A percentile compares a stretch with the other conserved stretches of the same genome.
These are phyloP conservation scores for Danio choprae DNA, from an alignment of 2,797 vertebrate genomes.

Conservation along the genomic window DNA sequence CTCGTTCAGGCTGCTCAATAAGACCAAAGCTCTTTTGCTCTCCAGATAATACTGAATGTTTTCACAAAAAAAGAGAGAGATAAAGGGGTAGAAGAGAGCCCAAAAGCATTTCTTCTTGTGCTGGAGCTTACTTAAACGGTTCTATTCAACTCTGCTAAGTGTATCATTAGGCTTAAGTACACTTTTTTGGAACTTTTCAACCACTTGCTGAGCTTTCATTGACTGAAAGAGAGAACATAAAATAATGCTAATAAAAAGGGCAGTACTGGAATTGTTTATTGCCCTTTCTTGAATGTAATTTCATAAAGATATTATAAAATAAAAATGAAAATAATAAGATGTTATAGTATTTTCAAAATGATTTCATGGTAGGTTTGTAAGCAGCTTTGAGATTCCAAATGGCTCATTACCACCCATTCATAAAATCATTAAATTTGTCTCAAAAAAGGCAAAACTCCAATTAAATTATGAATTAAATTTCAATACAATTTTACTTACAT, in stretches of 20 bases:
- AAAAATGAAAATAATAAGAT: neutral
- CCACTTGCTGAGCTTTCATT: neutral
- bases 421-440: neutral
- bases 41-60: slow-evolving; percentile 81
- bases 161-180: slow-evolving; percentile 11
- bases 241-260: neutral
- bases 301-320: neutral
- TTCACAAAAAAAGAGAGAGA: slow-evolving; percentile 77
- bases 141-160: slow-evolving; percentile 21
- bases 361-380: neutral
- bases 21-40: slow-evolving; percentile 81
- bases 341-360: neutral
- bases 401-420: neutral
- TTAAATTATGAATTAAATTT: too few species aligned
- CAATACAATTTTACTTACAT: neutral
- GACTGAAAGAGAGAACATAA: neutral
- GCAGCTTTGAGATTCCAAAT: neutral
- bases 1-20: slow-evolving; percentile 62
- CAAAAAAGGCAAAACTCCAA: neutral
- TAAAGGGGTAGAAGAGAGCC: slow-evolving; percentile 64
- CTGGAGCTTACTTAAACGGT: slow-evolving; percentile 17
- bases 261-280: neutral
- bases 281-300: neutral
- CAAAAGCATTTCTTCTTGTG: slow-evolving; percentile 15
- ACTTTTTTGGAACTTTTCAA: slow-evolving; percentile 26